Base-by-base conservation (phyloP, 1,140 invertebrate genomes). In the Arctopsyche grandis region DNA sequence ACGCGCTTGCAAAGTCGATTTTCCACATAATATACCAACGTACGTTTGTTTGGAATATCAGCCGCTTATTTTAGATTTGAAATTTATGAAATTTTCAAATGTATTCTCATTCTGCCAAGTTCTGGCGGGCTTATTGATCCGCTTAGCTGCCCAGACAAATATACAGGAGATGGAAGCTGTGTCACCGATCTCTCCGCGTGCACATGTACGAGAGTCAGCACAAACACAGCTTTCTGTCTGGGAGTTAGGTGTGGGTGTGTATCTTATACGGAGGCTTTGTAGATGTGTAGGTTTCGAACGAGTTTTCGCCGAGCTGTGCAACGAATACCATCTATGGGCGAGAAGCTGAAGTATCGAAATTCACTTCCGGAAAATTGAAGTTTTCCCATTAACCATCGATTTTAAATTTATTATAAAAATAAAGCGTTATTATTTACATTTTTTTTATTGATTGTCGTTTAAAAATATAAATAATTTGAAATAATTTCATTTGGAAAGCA, bases 91-190 rank as follows among this genome's bases (percentile, higher is more conserved):
- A 60, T 19, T 60, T 60, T 60, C 56, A 60, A 60, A 60, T 19
- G 16, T 21, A 21, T 60, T 60, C 56, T 9, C 56, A 60, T 60
- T 21, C 56, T 60, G 56, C 56, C 56, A 60, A 66, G 63, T 66
- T 66, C 22, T 66, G 46, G 56, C 56, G 48, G 43, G 44, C 38
- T 76, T 76, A 76, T 76, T 76, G 74, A 76, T 76, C 74, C 74
- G 48, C 56, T 29, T 48, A 38, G 69, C 29, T 46, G 46, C 46
- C 29, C 74, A 76, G 74, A 76, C 74, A 63, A 76, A 76, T 46
- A 48, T 63, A 56, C 44, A 44, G 60, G 58, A 60, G 74, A 76
- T 63, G 74, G 74, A 76, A 56, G 71, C 71, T 74, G 71, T 74
- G 71, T 74, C 71, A 74, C 71, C 71, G 71, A 29, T 46, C 71